Conservation (phyloP, 92 coral and sea anemone genomes). For the Palythoa caribaeorum region DNA sequence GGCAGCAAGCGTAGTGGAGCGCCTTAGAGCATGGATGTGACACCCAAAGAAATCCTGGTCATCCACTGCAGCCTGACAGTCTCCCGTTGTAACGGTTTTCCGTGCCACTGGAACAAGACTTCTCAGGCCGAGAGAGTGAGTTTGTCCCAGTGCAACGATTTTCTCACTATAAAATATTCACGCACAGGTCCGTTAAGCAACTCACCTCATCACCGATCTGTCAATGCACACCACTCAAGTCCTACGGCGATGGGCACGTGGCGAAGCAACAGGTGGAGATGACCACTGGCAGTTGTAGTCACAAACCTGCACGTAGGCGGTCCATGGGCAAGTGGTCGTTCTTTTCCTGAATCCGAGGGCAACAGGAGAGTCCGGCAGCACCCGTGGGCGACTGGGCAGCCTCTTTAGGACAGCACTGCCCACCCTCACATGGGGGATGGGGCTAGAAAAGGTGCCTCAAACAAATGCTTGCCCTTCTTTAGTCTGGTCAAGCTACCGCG, state of each 20-base stretch:
- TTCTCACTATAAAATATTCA: background rate
- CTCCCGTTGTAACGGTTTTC: background rate
- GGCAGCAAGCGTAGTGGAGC: constrained; percentile 4
- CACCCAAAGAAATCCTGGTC: background rate
- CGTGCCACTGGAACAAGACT: background rate
- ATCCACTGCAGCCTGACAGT: background rate
- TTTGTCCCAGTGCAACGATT: background rate
- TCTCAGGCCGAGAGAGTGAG: background rate
- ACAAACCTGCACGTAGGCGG: no score
- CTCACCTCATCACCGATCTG: background rate
- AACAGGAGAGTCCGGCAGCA: no score
- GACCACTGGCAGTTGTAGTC: no score
- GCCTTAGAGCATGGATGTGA: background rate
- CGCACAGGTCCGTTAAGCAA: background rate
- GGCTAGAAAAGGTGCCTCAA: background rate
- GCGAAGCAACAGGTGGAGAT: no score
- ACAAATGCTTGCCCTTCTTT: background rate
- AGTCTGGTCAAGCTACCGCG: background rate
- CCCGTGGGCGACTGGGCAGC: no score
- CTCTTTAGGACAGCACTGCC: no score
- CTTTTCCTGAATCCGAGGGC: no score
- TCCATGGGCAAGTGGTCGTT: no score
- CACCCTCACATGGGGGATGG: no score
- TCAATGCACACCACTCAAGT: no score
- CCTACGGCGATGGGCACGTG: no score